Percentiles rank a stretch among this genome's conserved stretches.
Evolutionary conservation across 2,888 invertebrate genomes (phyloP).

Genomic region (Limenitis camilla): DNA sequence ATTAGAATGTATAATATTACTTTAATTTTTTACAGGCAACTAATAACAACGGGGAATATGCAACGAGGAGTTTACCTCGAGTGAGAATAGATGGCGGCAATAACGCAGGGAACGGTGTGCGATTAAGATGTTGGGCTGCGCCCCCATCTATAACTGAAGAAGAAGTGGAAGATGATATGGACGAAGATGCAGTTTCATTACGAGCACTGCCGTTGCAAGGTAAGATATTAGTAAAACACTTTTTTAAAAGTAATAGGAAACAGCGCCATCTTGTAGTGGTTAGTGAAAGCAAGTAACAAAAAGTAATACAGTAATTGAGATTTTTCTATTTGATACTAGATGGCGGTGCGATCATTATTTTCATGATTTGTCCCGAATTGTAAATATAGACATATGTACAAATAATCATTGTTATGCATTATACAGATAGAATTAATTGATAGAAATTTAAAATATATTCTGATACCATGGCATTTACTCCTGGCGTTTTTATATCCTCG

Average conservation of each 20-base stretch:
- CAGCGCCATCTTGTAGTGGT: conserved; percentile 39
- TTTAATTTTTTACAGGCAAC: conserved; percentile 39
- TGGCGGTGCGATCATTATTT: conserved; percentile 26
- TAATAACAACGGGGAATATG: conserved; percentile 61
- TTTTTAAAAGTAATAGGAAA: not conserved
- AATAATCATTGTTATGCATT: not conserved
- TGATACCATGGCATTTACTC: not conserved
- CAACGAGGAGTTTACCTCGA: conserved; percentile 72
- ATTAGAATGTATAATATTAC: not conserved
- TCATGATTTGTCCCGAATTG: not conserved
- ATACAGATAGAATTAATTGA: not conserved
- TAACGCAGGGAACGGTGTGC: conserved; percentile 75
- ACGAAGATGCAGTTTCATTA: conserved; percentile 78
- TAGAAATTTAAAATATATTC: too few relatives aligned
- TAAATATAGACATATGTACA: not conserved
- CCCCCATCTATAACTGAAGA: conserved; percentile 81
- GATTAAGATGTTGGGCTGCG: conserved; percentile 75
- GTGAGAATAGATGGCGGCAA: conserved; percentile 81
- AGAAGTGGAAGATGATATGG: conserved; percentile 75
- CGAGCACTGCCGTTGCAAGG: conserved; percentile 77
- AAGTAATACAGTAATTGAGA: not conserved
- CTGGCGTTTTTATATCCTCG: not conserved
- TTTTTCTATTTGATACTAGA: conserved; percentile 33
- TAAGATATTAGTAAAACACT: conserved; percentile 36
- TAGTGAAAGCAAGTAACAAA: conserved; percentile 3